Conservation (phyloP, 2,113 vertebrate species). For the Ctenodactylus gundi region DNA sequence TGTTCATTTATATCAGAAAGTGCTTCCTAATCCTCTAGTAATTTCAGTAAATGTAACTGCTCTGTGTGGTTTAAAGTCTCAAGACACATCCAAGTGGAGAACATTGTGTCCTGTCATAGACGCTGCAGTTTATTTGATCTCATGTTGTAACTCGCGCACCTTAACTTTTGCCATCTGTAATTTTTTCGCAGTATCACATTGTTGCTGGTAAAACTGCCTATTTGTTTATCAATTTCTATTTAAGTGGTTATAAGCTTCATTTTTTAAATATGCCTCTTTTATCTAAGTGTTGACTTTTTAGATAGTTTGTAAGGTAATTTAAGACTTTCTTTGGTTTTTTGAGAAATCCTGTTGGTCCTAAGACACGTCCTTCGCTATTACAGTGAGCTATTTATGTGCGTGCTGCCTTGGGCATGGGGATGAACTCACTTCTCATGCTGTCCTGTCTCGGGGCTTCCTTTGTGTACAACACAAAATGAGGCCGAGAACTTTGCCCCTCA, state of each 20-base stretch:
- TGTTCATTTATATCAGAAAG: not conserved
- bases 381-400: slow-evolving; percentile 6
- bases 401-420: not conserved
- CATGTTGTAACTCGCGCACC: not conserved
- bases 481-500: slow-evolving; percentile 26
- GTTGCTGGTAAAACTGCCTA: not conserved
- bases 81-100: slow-evolving; percentile 21
- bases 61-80: slow-evolving; percentile 8
- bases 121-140: not conserved
- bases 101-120: not conserved
- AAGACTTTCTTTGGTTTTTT: slow-evolving; percentile 24
- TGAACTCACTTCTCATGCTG: not conserved
- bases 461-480: not conserved
- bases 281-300: slow-evolving; percentile 27
- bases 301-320: slow-evolving; percentile 15
- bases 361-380: slow-evolving; percentile 12
- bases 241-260: slow-evolving; percentile 20
- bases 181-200: slow-evolving; percentile 15
- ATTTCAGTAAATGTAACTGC: slow-evolving; percentile 7
- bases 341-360: slow-evolving; percentile 28
- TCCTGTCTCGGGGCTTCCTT: not conserved
- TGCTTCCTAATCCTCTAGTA: not conserved
- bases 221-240: not conserved
- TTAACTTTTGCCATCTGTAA: slow-evolving; percentile 34
- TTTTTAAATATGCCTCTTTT: slow-evolving; percentile 1